Evolutionary conservation across 2,888 invertebrate species (phyloP).

Genomic region (Icerya purchasi): DNA sequence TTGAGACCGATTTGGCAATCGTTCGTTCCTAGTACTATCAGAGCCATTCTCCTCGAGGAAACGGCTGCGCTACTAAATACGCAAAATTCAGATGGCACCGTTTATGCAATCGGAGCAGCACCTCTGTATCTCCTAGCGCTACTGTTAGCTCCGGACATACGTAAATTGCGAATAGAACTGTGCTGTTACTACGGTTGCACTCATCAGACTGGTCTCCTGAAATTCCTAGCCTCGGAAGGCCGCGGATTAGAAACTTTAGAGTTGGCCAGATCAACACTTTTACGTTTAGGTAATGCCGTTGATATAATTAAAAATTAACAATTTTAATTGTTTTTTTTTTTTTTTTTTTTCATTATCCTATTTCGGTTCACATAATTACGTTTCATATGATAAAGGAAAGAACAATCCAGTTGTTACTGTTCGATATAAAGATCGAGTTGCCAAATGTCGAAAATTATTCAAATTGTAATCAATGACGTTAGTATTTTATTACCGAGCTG

Average conservation of each 20-base stretch:
- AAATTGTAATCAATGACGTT: too few species aligned
- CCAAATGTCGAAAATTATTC: too few species aligned
- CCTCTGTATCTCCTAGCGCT: constrained; percentile 25
- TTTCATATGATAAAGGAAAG: too few species aligned
- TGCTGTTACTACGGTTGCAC: constrained; percentile 30
- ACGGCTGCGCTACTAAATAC: constrained; percentile 25
- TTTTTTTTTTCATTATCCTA: too few species aligned
- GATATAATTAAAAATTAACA: too few species aligned
- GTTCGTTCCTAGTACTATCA: constrained; percentile 24
- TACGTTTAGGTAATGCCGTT: constrained; percentile 23
- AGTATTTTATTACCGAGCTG: too few species aligned
- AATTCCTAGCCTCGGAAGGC: constrained; percentile 25
- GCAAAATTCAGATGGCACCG: constrained; percentile 24
- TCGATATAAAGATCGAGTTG: too few species aligned
- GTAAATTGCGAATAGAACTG: constrained; percentile 25
- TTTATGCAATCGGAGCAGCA: constrained; percentile 25
- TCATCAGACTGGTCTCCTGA: constrained; percentile 26
- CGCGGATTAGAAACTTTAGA: constrained; percentile 25
- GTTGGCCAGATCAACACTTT: constrained; percentile 25
- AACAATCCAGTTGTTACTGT: too few species aligned
- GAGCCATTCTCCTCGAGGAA: constrained; percentile 24
- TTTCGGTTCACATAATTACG: neutral
- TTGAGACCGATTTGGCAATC: constrained; percentile 26
- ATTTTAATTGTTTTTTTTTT: too few species aligned
- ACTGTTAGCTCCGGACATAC: constrained; percentile 26